A percentile compares a stretch with the other conserved stretches of the same genome.
Conservation (phyloP, 2,113 vertebrate species). For the Tamias sibiricus region DNA sequence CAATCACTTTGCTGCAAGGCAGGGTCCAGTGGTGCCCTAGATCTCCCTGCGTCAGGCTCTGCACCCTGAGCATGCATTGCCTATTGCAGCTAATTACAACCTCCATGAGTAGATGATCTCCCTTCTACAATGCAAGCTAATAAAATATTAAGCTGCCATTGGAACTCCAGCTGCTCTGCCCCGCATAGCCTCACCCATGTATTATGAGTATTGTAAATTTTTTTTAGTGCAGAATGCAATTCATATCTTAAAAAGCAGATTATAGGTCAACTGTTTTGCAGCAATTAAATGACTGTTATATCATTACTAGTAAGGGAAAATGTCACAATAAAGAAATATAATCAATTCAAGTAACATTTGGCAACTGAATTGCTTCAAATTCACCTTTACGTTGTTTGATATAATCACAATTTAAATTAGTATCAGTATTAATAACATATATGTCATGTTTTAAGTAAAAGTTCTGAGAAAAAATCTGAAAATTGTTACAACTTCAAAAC, state of each 20-base stretch:
- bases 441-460: background rate
- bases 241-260: background rate
- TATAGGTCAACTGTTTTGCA: background rate
- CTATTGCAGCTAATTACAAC: constrained; percentile 57
- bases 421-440: background rate
- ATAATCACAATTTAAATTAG: background rate
- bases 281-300: background rate
- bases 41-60: constrained; percentile 42
- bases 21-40: constrained; percentile 56
- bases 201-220: background rate
- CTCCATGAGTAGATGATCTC: constrained; percentile 6
- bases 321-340: background rate
- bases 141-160: constrained; percentile 45
- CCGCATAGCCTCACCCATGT: background rate
- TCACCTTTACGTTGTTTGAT: background rate
- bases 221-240: constrained; percentile 37
- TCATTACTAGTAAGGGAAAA: background rate
- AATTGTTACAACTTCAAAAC: background rate
- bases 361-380: background rate
- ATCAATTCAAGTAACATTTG: background rate
- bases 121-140: constrained; percentile 54
- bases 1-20: constrained; percentile 67
- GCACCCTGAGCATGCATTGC: constrained; percentile 43
- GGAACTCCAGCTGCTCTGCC: fast-evolving
- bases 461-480: background rate